These are phyloP conservation scores for Campopleginae sp. DNA, from an alignment of 2,888 invertebrate species.

Conservation along the genomic window DNA sequence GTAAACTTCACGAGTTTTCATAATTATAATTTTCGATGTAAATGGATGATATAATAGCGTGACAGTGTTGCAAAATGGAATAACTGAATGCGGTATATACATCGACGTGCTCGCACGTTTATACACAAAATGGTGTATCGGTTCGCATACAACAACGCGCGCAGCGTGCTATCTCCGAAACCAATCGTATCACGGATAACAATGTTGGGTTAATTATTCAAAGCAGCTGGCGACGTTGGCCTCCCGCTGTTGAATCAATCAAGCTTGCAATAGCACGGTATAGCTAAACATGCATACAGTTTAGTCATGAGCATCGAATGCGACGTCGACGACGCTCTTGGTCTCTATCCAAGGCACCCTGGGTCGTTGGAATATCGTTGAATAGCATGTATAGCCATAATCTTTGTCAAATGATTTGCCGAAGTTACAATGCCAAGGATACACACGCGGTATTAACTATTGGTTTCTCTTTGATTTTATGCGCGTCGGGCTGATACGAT, in stretches of 20 bases:
- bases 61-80: conserved; percentile 25
- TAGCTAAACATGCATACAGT: conserved; percentile 26
- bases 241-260: conserved; percentile 73
- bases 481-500: neutral
- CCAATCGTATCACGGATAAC: conserved; percentile 71
- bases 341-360: conserved; percentile 34
- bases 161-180: conserved; percentile 61
- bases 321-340: conserved; percentile 23
- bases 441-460: conserved; percentile 12
- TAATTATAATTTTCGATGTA: neutral
- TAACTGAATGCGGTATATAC: conserved; percentile 10
- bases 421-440: conserved; percentile 9
- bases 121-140: conserved; percentile 18
- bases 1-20: neutral
- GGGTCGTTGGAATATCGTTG: conserved; percentile 36
- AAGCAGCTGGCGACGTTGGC: conserved; percentile 73
- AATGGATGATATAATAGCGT: conserved; percentile 19
- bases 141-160: conserved; percentile 25
- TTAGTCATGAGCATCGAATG: conserved; percentile 33
- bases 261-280: conserved; percentile 56
- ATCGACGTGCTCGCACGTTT: neutral
- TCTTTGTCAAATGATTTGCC: conserved; percentile 18
- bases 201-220: conserved; percentile 74
- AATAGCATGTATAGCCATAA: conserved; percentile 6
- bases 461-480: conserved; percentile 1